Evolutionary conservation across 2,113 vertebrate genomes (phyloP), one percentile per base, ranked within the genome.

Genomic region (Gnathonemus longibarbis): DNA sequence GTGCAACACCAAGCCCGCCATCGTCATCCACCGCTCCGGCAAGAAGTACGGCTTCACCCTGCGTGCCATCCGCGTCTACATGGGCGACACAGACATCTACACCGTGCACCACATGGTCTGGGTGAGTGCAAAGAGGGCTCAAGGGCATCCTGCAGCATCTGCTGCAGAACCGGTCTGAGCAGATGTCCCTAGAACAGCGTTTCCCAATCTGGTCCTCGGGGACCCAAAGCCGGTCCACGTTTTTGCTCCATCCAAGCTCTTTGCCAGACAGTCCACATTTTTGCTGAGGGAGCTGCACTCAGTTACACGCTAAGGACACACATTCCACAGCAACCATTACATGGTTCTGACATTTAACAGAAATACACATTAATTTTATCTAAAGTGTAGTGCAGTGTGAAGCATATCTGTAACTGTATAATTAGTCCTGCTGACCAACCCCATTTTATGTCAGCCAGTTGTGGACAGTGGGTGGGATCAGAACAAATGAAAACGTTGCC

Each of bases 11-110:
- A 98, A 97, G 92, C 97, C 98, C 10, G 96, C 98, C 92, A 97
- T 98, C 91, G 91, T 97, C 92, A 99, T 99, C 94, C 97, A 99
- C 94, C 93, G 97, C 91, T 97, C 96, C 24, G 98, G 98, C 11
- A 99, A 99, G 96, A 99, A 99, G 94, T 99, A 99, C 0, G 98
- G 98, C 93, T 99, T 99, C 95, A 99, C 98, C 39, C 96, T 99
- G 89, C 94, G 98, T 0, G 98, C 98, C 92, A 99, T 99, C 94
- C 96, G 98, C 0, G 98, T 99, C 90, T 99, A 99, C 94, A 98
- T 99, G 98, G 98, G 98, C 5, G 98, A 99, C 95, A 96, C 96
- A 0, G 97, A 99, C 88, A 95, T 99, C 96, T 99, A 98, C 96
- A 97, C 97, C 1, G 98, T 99, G 19, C 98, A 99, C 91, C 98